Evolutionary conservation across 2,797 vertebrate species (phyloP).

Genomic region (Cossypha heuglini): DNA sequence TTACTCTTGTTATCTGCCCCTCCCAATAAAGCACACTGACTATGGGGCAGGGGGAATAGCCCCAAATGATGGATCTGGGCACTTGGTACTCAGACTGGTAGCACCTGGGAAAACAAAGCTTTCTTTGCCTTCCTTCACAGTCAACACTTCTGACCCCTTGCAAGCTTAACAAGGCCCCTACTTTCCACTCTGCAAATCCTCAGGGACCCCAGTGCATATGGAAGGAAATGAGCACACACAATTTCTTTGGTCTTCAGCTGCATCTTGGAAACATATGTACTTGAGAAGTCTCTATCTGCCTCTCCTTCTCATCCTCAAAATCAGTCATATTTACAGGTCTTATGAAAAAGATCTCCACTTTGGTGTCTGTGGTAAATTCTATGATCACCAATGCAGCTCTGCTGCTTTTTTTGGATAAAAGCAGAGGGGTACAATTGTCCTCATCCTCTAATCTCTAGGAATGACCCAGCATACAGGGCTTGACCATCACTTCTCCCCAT

Average conservation of each 20-base stretch:
- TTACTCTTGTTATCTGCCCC: neutral
- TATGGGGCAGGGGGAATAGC: accelerated
- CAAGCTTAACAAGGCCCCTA: neutral
- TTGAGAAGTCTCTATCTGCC: neutral
- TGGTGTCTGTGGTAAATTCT: neutral
- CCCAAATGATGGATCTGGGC: neutral
- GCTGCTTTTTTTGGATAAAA: neutral
- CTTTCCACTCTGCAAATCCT: neutral
- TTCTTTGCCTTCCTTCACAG: neutral
- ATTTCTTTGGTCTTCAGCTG: neutral
- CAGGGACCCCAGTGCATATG: neutral
- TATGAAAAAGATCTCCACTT: neutral
- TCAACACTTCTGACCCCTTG: neutral
- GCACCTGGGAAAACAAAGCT: neutral
- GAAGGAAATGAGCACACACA: neutral
- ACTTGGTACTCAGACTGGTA: neutral
- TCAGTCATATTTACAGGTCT: neutral
- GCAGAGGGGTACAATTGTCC: neutral
- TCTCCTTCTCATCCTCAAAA: neutral
- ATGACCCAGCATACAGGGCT: neutral
- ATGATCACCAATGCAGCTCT: neutral
- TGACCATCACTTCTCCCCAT: neutral
- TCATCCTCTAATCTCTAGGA: neutral
- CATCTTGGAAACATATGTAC: neutral
- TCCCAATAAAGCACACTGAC: neutral